Evolutionary conservation across 2,888 invertebrate species (phyloP).

Genomic region (Cylloceria caligata): DNA sequence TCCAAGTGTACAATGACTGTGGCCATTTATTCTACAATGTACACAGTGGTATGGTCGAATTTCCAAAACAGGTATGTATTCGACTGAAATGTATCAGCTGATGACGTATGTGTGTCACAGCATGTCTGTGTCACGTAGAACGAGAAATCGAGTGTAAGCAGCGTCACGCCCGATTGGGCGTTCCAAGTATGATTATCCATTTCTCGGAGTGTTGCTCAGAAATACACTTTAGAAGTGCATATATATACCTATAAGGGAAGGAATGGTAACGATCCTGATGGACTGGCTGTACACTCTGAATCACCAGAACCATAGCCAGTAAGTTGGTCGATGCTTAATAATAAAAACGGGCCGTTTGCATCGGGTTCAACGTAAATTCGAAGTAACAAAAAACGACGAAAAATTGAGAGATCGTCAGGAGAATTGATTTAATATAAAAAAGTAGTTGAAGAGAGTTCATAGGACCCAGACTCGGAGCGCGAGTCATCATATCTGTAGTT

Average conservation of each 20-base stretch:
- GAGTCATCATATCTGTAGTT: constrained; percentile 60
- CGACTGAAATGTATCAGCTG: constrained; percentile 27
- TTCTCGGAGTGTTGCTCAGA: constrained; percentile 52
- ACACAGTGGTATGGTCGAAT: not conserved
- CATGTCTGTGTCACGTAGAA: constrained; percentile 31
- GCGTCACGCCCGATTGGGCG: constrained; percentile 62
- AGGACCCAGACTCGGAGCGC: constrained; percentile 50
- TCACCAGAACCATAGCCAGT: constrained; percentile 39
- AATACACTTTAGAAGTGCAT: constrained; percentile 26
- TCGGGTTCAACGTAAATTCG: constrained; percentile 44
- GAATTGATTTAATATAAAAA: constrained; percentile 5
- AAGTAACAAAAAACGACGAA: constrained; percentile 1
- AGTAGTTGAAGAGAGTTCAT: not conserved
- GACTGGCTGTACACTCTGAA: constrained; percentile 26
- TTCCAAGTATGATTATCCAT: constrained; percentile 61
- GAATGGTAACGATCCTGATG: constrained; percentile 55
- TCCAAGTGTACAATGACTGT: not conserved
- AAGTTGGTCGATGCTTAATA: constrained; percentile 52
- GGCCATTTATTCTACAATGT: not conserved
- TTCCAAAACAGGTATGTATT: constrained; percentile 5
- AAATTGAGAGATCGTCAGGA: not conserved
- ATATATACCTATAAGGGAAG: constrained; percentile 44
- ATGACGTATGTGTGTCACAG: not conserved
- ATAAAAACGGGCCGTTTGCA: constrained; percentile 42
- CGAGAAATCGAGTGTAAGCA: constrained; percentile 43